Evolutionary conservation across 2,888 invertebrate genomes (phyloP), one percentile per base, ranked within the genome.

Genomic region (Siphlonurus alternatus): DNA sequence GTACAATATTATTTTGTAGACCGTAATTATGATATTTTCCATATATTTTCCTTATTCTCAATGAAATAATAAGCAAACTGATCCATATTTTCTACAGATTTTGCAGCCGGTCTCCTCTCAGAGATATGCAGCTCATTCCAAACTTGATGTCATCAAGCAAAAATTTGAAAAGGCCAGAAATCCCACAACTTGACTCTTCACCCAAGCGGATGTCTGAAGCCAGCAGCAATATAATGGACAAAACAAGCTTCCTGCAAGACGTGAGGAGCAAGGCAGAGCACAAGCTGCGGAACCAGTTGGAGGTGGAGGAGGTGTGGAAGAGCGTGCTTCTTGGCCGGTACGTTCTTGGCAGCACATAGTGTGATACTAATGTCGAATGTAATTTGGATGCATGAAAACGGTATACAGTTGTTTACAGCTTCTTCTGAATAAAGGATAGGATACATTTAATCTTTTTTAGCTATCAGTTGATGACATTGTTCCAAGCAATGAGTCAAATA

Each of bases 291-390:
- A 60, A 51, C 2, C 53, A 23, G 19, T 51, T 64, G 60, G 64
- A 64, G 59, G 51, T 53, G 2, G 60, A 64, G 53, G 61, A 61
- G 19, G 61, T 64, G 15, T 64, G 64, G 64, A 51, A 64, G 53
- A 64, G 53, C 20, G 61, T 64, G 1, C 53, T 64, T 5, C 53
- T 64, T 60, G 64, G 64, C 7, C 59, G 64, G 64, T 64, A 23
- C 24, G 23, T 7, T n/a, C n/a, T n/a, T n/a, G n/a, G n/a, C n/a
- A n/a, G n/a, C n/a, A n/a, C n/a, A n/a, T n/a, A n/a, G n/a, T n/a
- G n/a, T n/a, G n/a, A n/a, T n/a, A n/a, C n/a, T n/a, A n/a, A n/a
- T n/a, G n/a, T n/a, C n/a, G n/a, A n/a, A n/a, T n/a, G n/a, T n/a
- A n/a, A n/a, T n/a, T n/a, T n/a, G n/a, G n/a, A n/a, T n/a, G n/a